Percentiles rank a stretch among this genome's conserved stretches.
These are phyloP conservation scores for Siniperca scherzeri DNA, from an alignment of 2,797 vertebrate species.

Conservation along the genomic window DNA sequence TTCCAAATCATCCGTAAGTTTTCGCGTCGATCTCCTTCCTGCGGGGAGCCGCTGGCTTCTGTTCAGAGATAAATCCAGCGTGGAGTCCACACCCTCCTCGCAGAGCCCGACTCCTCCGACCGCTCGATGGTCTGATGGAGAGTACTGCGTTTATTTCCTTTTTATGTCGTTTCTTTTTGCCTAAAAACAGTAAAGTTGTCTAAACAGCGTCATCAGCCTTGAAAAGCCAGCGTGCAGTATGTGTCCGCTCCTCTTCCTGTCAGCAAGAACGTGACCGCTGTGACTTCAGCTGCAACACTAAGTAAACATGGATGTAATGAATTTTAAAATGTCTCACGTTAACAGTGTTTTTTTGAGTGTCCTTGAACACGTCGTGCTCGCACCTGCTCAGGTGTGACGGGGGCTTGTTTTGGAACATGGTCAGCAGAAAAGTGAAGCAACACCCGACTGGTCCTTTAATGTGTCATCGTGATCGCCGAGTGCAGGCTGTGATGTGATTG, in stretches of 20 bases:
- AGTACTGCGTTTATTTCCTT: background rate
- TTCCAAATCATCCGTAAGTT: background rate
- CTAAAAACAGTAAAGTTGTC: too few relatives aligned
- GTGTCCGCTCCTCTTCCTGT: too few relatives aligned
- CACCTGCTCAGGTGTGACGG: background rate
- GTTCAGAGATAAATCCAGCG: background rate
- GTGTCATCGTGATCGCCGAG: background rate
- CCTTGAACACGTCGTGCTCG: background rate
- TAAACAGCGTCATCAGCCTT: too few relatives aligned
- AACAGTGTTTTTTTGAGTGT: background rate
- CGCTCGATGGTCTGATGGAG: too few relatives aligned
- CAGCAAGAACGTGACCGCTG: too few relatives aligned
- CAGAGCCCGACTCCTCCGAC: background rate
- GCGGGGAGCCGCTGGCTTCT: background rate
- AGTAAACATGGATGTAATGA: background rate
- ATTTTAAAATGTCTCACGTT: background rate
- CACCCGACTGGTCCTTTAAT: background rate
- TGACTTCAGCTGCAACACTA: too few relatives aligned
- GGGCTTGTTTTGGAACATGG: background rate
- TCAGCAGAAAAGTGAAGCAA: background rate
- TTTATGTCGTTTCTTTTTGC: too few relatives aligned
- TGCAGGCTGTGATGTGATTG: slow-evolving; percentile 38
- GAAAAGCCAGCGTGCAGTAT: too few relatives aligned
- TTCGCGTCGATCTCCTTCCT: background rate
- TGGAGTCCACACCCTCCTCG: background rate